Evolutionary conservation across 2,888 invertebrate genomes (phyloP).

Genomic region (Lycophotia porphyrea): DNA sequence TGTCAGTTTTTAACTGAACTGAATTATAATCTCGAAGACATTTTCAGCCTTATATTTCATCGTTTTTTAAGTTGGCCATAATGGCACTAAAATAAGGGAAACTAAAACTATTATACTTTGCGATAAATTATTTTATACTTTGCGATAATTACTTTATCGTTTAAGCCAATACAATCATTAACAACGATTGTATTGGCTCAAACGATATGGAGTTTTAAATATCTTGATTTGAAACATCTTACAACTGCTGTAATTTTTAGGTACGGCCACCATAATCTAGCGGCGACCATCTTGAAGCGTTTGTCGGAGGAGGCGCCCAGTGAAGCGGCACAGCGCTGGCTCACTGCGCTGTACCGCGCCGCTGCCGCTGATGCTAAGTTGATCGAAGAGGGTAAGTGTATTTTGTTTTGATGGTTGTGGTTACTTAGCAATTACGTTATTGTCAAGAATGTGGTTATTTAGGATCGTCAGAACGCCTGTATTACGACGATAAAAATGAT

Average conservation of each 20-base stretch:
- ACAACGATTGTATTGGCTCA: too few relatives aligned
- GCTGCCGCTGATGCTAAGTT: slow-evolving; percentile 93
- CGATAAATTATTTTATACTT: not conserved
- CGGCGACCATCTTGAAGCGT: slow-evolving; percentile 91
- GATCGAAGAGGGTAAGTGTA: slow-evolving; percentile 82
- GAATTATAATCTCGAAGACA: not conserved
- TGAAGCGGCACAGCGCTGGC: slow-evolving; percentile 97
- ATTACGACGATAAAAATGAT: not conserved
- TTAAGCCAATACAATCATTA: not conserved
- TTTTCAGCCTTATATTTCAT: not conserved
- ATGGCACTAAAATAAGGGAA: not conserved
- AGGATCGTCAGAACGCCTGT: not conserved
- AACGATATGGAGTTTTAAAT: not conserved
- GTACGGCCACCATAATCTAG: slow-evolving; percentile 94
- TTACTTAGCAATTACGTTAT: not conserved
- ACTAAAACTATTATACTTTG: not conserved
- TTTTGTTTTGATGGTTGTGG: not conserved
- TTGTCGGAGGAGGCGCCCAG: slow-evolving; percentile 94
- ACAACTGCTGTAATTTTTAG: slow-evolving; percentile 70
- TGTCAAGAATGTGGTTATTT: not conserved
- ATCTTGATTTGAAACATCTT: not conserved
- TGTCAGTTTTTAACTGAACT: too few relatives aligned
- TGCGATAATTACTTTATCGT: not conserved
- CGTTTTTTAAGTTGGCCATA: not conserved
- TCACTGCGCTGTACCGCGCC: slow-evolving; percentile 94